Percentiles rank a stretch among this genome's conserved stretches.
phyloP scores from a whole-genome alignment of 2,113 vertebrate species.

The Tylochromis polylepis region DNA sequence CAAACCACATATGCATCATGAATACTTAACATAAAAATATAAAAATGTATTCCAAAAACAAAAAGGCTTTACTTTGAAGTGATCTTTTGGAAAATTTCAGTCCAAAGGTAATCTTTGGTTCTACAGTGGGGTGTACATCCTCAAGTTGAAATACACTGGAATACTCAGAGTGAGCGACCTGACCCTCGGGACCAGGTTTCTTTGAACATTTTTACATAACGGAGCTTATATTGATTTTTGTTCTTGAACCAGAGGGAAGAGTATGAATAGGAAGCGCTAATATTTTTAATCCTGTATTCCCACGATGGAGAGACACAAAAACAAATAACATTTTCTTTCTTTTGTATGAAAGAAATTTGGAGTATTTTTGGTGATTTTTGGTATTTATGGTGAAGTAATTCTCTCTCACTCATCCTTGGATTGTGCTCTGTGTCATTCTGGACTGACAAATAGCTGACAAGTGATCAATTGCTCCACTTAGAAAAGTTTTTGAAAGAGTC shows the following conservation, averaged over 20 bases:
- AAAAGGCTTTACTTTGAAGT: not conserved
- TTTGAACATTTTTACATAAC: constrained; percentile 58
- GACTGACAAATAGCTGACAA: constrained; percentile 6
- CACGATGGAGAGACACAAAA: constrained; percentile 26
- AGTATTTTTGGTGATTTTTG: too few relatives aligned
- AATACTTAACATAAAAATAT: not conserved
- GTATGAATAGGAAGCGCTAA: constrained; percentile 50
- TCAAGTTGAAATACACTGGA: constrained; percentile 25
- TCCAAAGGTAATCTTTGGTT: not conserved
- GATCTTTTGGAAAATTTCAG: not conserved
- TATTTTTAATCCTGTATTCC: constrained; percentile 56
- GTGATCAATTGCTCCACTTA: constrained; percentile 21
- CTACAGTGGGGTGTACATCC: constrained; percentile 15
- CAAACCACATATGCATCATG: not conserved
- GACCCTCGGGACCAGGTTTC: constrained; percentile 37
- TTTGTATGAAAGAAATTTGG: not conserved
- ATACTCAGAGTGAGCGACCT: constrained; percentile 13
- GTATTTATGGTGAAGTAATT: not conserved
- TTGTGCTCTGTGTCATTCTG: not conserved
- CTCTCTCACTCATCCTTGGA: not conserved
- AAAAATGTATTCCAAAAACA: not conserved
- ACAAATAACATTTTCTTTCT: constrained; percentile 5
- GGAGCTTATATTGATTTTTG: constrained; percentile 42
- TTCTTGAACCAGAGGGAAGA: constrained; percentile 46
- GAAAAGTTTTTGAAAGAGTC: constrained; percentile 12